phyloP scores from a whole-genome alignment of 2,888 invertebrate genomes.

The Drosophila engyochracea region DNA sequence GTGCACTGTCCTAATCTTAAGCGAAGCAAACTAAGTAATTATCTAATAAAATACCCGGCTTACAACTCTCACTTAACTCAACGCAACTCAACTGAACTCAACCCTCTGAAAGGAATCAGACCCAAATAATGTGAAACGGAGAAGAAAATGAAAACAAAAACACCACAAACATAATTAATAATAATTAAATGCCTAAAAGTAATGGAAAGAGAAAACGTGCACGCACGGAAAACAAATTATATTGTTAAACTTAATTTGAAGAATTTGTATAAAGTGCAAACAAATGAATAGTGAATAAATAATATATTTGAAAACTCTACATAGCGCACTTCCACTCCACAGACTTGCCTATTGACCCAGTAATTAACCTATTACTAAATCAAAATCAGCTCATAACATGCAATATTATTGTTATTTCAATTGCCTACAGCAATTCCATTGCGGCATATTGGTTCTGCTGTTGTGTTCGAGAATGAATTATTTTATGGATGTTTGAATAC shows the following conservation, averaged over 20 bases:
- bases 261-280: slow-evolving; percentile 59
- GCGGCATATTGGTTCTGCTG: slow-evolving; percentile 3
- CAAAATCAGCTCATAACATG: slow-evolving; percentile 33
- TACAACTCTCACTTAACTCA: slow-evolving; percentile 22
- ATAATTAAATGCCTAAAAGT: slow-evolving; percentile 24
- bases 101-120: slow-evolving; percentile 8
- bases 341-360: slow-evolving; percentile 8
- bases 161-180: slow-evolving; percentile 36
- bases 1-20: slow-evolving; percentile 35
- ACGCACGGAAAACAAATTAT: slow-evolving; percentile 33
- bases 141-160: neutral
- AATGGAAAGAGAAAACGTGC: slow-evolving; percentile 26
- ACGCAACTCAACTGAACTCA: slow-evolving; percentile 14
- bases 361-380: slow-evolving; percentile 47
- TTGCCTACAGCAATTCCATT: neutral
- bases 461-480: neutral
- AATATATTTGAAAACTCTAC: slow-evolving; percentile 63
- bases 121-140: slow-evolving; percentile 16
- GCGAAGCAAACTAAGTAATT: slow-evolving; percentile 52
- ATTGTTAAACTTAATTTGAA: slow-evolving; percentile 61
- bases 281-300: slow-evolving; percentile 73
- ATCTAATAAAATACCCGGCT: slow-evolving; percentile 45
- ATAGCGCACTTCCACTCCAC: neutral
- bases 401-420: neutral
- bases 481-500: neutral